phyloP scores from a whole-genome alignment of 2,888 invertebrate species.

The Dryomyza anilis region DNA sequence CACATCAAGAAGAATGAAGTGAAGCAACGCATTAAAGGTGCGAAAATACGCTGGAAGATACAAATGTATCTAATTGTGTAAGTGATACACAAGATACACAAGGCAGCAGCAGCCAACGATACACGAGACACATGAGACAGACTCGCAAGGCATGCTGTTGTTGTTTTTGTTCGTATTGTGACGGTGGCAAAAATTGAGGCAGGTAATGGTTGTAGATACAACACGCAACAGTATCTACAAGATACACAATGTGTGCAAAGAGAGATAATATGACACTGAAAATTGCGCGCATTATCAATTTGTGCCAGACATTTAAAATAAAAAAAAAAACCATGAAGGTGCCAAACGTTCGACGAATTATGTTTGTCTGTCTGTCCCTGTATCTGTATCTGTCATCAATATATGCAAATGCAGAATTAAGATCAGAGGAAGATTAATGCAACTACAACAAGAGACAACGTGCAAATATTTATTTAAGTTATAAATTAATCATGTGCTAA shows the following conservation, averaged over 20 bases:
- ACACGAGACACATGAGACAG: too few species aligned
- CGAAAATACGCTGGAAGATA: conserved; percentile 53
- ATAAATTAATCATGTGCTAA: conserved; percentile 19
- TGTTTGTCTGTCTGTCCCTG: too few species aligned
- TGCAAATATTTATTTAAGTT: conserved; percentile 20
- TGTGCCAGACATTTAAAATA: too few species aligned
- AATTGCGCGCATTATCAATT: neutral
- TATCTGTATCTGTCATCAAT: neutral
- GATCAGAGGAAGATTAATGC: too few species aligned
- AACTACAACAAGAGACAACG: neutral
- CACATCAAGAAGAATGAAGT: too few species aligned
- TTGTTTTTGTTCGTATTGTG: too few species aligned
- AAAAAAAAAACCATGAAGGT: too few species aligned
- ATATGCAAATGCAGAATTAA: neutral
- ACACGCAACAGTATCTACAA: neutral
- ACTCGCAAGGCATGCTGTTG: too few species aligned
- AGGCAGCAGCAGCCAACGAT: conserved; percentile 5
- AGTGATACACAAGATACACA: conserved; percentile 30
- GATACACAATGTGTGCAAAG: neutral
- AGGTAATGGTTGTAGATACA: conserved; percentile 42
- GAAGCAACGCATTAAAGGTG: conserved; percentile 39
- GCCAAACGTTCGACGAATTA: too few species aligned
- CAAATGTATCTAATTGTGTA: conserved; percentile 53
- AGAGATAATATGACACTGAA: neutral
- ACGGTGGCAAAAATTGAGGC: conserved; percentile 42